Conservation (phyloP, 2,797 vertebrate species). For the Rhynchonycteris naso region DNA sequence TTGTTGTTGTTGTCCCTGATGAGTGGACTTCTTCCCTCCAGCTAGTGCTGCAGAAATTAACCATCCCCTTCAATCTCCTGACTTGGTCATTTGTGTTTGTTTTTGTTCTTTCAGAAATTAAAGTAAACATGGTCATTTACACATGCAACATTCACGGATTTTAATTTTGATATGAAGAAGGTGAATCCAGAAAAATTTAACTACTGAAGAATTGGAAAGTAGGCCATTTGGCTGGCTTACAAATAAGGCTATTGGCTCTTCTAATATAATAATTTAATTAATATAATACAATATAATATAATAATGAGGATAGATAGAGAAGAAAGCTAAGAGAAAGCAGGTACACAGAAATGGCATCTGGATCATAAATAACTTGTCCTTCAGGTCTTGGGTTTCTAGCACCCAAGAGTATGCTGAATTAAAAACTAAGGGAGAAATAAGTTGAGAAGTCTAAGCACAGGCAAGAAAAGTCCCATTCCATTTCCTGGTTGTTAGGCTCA, state of each 20-base stretch:
- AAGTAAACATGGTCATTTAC: not conserved
- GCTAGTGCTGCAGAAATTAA: not conserved
- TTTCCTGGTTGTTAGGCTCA: not conserved
- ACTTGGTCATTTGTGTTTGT: not conserved
- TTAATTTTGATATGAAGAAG: not conserved
- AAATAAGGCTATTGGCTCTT: not conserved
- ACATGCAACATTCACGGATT: not conserved
- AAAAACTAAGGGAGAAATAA: not conserved
- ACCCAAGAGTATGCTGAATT: not conserved
- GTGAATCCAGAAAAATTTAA: not conserved
- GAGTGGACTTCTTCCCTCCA: not conserved
- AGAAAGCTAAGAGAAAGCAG: not conserved
- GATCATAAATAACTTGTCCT: not conserved
- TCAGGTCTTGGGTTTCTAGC: not conserved
- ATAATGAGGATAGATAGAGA: not conserved
- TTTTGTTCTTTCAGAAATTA: too few species aligned
- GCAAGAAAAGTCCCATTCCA: not conserved
- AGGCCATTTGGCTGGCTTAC: not conserved
- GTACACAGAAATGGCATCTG: not conserved
- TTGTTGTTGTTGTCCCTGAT: not conserved
- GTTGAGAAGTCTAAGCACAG: too few species aligned
- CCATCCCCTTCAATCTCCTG: not conserved
- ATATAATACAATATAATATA: too few species aligned
- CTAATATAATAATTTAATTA: not conserved
- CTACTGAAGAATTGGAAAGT: not conserved